Evolutionary conservation across 2,888 invertebrate genomes (phyloP).

Genomic region (Machimus atricapillus): DNA sequence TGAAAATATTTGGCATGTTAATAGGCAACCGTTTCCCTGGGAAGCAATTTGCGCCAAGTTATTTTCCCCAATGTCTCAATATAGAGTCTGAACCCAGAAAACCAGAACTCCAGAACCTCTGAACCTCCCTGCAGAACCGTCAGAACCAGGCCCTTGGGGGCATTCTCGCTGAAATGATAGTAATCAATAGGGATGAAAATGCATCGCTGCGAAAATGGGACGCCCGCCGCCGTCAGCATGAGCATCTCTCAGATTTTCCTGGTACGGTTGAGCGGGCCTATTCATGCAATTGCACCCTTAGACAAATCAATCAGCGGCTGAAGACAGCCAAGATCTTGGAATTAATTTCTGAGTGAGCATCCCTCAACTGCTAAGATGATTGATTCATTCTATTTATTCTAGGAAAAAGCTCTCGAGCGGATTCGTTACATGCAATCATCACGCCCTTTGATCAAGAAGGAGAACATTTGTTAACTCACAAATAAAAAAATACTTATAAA

Average conservation of each 20-base stretch:
- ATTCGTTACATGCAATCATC: not conserved
- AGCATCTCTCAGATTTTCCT: not conserved
- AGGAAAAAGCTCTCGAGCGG: not conserved
- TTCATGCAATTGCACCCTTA: not conserved
- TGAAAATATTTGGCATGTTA: conserved; percentile 13
- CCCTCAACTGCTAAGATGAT: not conserved
- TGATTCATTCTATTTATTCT: not conserved
- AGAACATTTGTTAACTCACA: not conserved
- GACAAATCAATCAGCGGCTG: not conserved
- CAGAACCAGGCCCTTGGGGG: not conserved
- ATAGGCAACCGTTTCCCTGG: not conserved
- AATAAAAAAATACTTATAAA: too few relatives aligned
- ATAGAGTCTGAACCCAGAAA: not conserved
- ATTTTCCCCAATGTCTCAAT: not conserved
- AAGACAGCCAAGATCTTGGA: not conserved
- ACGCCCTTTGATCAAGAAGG: not conserved
- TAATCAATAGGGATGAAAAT: not conserved
- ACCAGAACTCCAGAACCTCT: not conserved
- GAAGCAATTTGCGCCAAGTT: not conserved
- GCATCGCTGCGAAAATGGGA: not conserved
- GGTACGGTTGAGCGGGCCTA: not conserved
- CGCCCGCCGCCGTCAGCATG: not conserved
- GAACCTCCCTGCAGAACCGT: not conserved
- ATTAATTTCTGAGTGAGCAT: not conserved
- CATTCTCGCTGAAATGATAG: not conserved